Percentiles rank a stretch among this genome's conserved stretches.
These are phyloP conservation scores for Onychostoma macrolepis DNA, from an alignment of 2,113 vertebrate species.

Conservation along the genomic window DNA sequence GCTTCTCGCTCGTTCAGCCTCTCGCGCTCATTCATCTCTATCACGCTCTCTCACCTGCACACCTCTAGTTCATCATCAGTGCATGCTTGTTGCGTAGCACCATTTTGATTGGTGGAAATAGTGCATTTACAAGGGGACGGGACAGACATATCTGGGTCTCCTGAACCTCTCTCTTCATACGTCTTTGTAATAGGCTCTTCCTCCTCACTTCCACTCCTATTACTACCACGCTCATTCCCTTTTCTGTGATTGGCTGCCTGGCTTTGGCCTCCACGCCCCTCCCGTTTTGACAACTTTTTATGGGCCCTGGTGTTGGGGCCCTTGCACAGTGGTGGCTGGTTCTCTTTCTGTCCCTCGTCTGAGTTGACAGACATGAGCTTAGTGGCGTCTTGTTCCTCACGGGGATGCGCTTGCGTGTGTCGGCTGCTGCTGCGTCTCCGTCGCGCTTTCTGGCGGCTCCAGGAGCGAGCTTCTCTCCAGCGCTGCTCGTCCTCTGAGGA, in stretches of 20 bases:
- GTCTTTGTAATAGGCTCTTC: constrained; percentile 67
- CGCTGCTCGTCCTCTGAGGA: constrained; percentile 78
- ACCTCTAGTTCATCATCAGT: constrained; percentile 82
- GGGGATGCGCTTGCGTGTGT: constrained; percentile 64
- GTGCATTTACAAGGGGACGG: constrained; percentile 54
- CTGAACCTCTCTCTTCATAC: constrained; percentile 75
- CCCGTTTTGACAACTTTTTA: constrained; percentile 50
- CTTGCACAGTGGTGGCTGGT: constrained; percentile 55
- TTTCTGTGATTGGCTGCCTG: constrained; percentile 47
- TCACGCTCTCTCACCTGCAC: constrained; percentile 81
- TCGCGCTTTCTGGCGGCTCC: constrained; percentile 81
- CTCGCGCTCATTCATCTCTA: not conserved
- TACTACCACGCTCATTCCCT: constrained; percentile 11
- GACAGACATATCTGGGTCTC: constrained; percentile 68
- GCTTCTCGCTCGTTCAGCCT: not conserved
- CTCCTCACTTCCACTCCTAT: constrained; percentile 46
- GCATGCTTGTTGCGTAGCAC: constrained; percentile 40
- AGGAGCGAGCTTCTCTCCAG: constrained; percentile 81
- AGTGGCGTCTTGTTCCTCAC: constrained; percentile 57
- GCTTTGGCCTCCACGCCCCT: constrained; percentile 62
- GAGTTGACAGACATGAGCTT: constrained; percentile 77
- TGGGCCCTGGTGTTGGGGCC: constrained; percentile 24
- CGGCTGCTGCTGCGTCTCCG: constrained; percentile 74
- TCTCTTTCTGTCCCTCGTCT: constrained; percentile 60
- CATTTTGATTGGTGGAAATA: constrained; percentile 47